Percentiles rank a stretch among this genome's conserved stretches.
These are phyloP conservation scores for Tyto alba DNA, from an alignment of 2,113 vertebrate species.

Conservation along the genomic window DNA sequence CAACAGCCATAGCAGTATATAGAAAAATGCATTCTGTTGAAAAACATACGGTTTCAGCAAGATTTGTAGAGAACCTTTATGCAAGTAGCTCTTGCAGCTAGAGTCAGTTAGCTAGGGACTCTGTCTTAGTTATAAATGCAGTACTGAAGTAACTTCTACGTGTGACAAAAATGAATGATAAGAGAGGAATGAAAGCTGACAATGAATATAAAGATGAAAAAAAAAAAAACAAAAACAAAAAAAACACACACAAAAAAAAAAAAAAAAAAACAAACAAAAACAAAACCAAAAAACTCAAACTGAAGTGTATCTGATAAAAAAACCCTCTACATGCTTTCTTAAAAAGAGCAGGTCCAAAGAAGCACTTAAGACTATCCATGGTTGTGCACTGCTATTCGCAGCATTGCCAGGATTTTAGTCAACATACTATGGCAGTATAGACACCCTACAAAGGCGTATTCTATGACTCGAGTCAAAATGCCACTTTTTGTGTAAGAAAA, in stretches of 20 bases:
- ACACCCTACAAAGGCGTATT: rapidly evolving
- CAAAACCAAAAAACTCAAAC: not conserved
- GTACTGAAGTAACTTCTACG: not conserved
- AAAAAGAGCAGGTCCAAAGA: not conserved
- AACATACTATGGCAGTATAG: not conserved
- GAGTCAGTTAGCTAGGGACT: not conserved
- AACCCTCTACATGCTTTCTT: not conserved
- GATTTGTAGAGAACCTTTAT: not conserved
- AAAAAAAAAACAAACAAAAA: not conserved
- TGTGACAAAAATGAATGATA: not conserved
- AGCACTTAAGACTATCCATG: not conserved
- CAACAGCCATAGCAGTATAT: not conserved
- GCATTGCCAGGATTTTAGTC: not conserved
- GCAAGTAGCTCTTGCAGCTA: not conserved
- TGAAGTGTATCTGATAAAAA: not conserved
- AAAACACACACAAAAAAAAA: not conserved
- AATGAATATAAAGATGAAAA: not conserved
- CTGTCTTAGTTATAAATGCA: not conserved
- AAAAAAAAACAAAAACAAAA: not conserved
- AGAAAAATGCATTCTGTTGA: not conserved
- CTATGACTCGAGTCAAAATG: not conserved
- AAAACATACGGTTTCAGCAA: not conserved
- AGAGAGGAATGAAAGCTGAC: not conserved
- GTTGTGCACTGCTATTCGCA: not conserved
- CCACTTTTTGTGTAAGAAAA: not conserved